phyloP scores from a whole-genome alignment of 2,113 vertebrate species.

The Phrynosoma blainvillii region DNA sequence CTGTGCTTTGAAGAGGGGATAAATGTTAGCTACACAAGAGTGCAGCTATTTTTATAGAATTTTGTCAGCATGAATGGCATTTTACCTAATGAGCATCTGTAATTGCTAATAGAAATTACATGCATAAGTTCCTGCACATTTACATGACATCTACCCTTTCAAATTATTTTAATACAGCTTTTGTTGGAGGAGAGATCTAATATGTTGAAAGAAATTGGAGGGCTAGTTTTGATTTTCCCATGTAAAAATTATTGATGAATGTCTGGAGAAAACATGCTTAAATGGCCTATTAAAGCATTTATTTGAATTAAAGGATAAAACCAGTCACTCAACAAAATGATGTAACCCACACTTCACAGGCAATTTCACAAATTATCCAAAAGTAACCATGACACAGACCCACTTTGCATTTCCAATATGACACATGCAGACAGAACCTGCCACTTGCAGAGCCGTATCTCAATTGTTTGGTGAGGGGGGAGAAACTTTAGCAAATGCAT shows the following conservation, averaged over 20 bases:
- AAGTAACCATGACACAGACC: constrained; percentile 52
- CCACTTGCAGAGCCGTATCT: constrained; percentile 53
- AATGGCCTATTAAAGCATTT: constrained; percentile 55
- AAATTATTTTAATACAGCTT: background rate
- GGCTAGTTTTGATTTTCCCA: constrained; percentile 35
- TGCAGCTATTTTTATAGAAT: constrained; percentile 1
- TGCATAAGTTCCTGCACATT: constrained; percentile 4
- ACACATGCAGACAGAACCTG: constrained; percentile 49
- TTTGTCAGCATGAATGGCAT: background rate
- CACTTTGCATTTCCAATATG: constrained; percentile 62
- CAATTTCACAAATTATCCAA: constrained; percentile 72
- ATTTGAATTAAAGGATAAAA: constrained; percentile 65
- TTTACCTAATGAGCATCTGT: background rate
- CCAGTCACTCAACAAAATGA: constrained; percentile 57
- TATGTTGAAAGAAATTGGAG: constrained; percentile 50
- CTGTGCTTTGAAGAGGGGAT: constrained; percentile 23
- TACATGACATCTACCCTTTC: constrained; percentile 6
- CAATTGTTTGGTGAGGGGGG: constrained; percentile 61
- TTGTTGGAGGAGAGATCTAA: constrained; percentile 16
- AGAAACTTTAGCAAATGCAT: constrained; percentile 59
- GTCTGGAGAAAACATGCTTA: constrained; percentile 61
- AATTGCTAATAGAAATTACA: constrained; percentile 2
- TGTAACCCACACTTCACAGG: constrained; percentile 67
- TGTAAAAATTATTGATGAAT: constrained; percentile 61
- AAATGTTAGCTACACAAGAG: constrained; percentile 17